Percentiles rank a stretch among this genome's conserved stretches.
Conservation (phyloP, 1,140 invertebrate genomes). For the Ladona fulva region DNA sequence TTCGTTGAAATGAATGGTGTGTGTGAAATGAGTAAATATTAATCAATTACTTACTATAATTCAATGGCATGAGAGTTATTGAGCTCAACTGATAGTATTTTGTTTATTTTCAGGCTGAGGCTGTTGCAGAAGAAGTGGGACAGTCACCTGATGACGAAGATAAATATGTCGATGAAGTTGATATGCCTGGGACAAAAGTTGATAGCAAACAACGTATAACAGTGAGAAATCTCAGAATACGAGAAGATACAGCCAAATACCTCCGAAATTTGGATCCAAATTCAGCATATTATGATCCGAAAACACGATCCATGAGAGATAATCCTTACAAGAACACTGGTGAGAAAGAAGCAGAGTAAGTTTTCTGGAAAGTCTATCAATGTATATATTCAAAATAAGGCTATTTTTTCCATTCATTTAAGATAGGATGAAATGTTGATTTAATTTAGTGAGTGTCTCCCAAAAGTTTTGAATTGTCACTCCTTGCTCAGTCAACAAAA, state of each 20-base stretch:
- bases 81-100: too few relatives aligned
- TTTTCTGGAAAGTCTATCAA: conserved; percentile 20
- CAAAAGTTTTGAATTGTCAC: too few relatives aligned
- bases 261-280: conserved; percentile 92
- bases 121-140: conserved; percentile 47
- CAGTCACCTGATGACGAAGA: conserved; percentile 82
- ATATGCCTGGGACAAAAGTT: conserved; percentile 98
- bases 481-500: too few relatives aligned
- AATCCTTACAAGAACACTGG: conserved; percentile 71
- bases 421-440: too few relatives aligned
- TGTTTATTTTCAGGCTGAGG: conserved; percentile 30
- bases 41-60: too few relatives aligned
- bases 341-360: conserved; percentile 57
- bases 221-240: conserved; percentile 92
- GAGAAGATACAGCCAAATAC: conserved; percentile 99
- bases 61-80: too few relatives aligned
- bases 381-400: background rate
- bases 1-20: too few relatives aligned
- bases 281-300: conserved; percentile 98
- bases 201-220: conserved; percentile 98
- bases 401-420: too few relatives aligned
- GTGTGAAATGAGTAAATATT: too few relatives aligned
- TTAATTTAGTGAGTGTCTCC: too few relatives aligned
- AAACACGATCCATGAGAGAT: conserved; percentile 96
- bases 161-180: conserved; percentile 92